Base-by-base conservation (phyloP, 1,140 invertebrate species). In the Meteorus sp. region DNA sequence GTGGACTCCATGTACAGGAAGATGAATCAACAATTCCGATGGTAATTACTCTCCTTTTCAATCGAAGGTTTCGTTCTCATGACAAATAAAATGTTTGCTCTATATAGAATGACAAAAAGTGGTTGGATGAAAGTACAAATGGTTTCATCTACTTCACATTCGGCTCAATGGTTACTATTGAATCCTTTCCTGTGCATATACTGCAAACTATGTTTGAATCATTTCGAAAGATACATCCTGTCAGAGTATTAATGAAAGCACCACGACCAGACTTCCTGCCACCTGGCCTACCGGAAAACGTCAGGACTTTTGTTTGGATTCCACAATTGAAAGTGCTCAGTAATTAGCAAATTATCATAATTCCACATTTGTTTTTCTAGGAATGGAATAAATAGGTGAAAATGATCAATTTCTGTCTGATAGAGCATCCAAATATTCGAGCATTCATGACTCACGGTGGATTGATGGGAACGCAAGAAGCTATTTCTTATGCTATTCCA, bases 381-480 rank as follows among this genome's bases (percentile, higher is more conserved):
- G 15, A 13, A 11, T 39, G 35, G 20, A 15, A 2, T 44, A 44
- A 3, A n/a, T 64, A 66, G 66, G 20, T 64, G 17, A 29, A 31
- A 15, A 41, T 41, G 31, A 8, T 58, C n/a, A 44, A 60, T 50
- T 59, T 47, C 3, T 44, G 22, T 44, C 22, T 19, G 2, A 44
- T 41, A 78, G 76, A 77, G 9, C 76, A 78, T 43, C 67, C 60
- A 15, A 78, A 77, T 27, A 27, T 74, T 11, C 80, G 81, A 55
- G 84, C 83, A 0, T 92, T 91, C 58, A 83, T 91, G 56, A 86
- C 87, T 0, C 90, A 93, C 64, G 87, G 85, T 17, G 91, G 90
- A 0, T 82, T 90, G 29, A 82, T 89, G 67, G 86, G 90, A 13
- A 85, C 84, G 1, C 87, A 86, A 35, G 91, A 93, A 73, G 85